Percentiles rank a stretch among this genome's conserved stretches.
phyloP scores from a whole-genome alignment of 2,888 invertebrate species.

The Tipula vernalis region DNA sequence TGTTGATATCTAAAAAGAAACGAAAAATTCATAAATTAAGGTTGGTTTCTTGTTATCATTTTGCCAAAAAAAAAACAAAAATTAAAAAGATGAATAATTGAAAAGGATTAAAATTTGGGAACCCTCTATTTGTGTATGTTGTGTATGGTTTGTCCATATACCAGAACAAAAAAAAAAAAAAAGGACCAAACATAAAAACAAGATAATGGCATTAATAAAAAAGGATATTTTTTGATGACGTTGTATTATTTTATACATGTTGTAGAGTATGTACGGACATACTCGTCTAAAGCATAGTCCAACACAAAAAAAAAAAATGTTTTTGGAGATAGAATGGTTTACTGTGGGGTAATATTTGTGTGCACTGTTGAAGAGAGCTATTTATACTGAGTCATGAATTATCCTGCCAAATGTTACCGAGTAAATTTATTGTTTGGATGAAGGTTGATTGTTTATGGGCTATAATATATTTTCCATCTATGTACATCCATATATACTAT shows the following conservation, averaged over 20 bases:
- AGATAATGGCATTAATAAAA: neutral
- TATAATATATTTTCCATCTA: neutral
- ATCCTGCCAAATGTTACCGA: neutral
- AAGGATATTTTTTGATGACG: neutral
- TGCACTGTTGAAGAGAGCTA: neutral
- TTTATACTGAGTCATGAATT: neutral
- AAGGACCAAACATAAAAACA: neutral
- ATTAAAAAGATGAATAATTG: neutral
- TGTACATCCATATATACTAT: neutral
- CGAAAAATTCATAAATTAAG: neutral
- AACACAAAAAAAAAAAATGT: neutral
- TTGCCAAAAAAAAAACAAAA: neutral
- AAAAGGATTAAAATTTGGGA: neutral
- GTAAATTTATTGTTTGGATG: neutral
- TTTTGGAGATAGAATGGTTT: too few relatives aligned
- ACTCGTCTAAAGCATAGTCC: neutral
- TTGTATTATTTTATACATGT: neutral
- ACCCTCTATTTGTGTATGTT: neutral
- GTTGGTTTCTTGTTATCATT: neutral
- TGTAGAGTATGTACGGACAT: neutral
- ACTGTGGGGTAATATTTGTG: neutral
- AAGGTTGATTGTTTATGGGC: neutral
- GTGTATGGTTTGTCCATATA: neutral
- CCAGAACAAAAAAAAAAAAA: neutral
- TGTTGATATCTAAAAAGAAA: constrained; percentile 65